These are phyloP conservation scores for Parelbella ahira DNA, from an alignment of 2,888 invertebrate genomes.

Conservation along the genomic window DNA sequence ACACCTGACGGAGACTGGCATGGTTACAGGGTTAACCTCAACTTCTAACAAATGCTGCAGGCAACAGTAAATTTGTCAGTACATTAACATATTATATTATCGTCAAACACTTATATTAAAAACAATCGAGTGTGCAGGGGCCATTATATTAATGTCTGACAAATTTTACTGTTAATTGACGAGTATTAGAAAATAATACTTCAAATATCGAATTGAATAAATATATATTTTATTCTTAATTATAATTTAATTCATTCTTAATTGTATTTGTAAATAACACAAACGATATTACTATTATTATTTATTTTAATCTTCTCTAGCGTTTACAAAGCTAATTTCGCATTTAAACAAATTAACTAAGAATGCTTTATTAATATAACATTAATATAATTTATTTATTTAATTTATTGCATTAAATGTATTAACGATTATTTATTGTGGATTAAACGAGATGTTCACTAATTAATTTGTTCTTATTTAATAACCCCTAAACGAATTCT, in stretches of 20 bases:
- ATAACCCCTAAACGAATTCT: constrained; percentile 28
- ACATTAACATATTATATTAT: no score
- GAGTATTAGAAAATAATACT: constrained; percentile 25
- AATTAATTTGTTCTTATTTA: constrained; percentile 36
- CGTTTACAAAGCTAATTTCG: constrained; percentile 60
- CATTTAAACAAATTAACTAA: constrained; percentile 65
- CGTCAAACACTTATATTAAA: constrained; percentile 4
- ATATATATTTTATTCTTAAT: no score
- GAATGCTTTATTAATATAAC: constrained; percentile 24
- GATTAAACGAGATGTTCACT: constrained; percentile 65
- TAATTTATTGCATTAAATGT: constrained; percentile 56
- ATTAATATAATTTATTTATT: constrained; percentile 41
- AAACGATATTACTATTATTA: constrained; percentile 40
- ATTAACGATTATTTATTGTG: constrained; percentile 65
- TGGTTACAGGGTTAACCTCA: constrained; percentile 38
- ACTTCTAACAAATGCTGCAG: constrained; percentile 38
- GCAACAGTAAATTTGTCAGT: constrained; percentile 33
- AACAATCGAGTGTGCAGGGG: constrained; percentile 13
- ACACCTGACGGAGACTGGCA: constrained; percentile 48
- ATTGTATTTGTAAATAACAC: constrained; percentile 55
- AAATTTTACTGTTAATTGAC: constrained; percentile 21
- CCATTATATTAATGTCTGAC: constrained; percentile 12
- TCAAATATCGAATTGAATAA: constrained; percentile 9
- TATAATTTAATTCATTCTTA: constrained; percentile 7
- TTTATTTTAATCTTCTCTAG: constrained; percentile 56